These are phyloP conservation scores for Drosophila robusta DNA, from an alignment of 2,888 invertebrate genomes.

Conservation along the genomic window DNA sequence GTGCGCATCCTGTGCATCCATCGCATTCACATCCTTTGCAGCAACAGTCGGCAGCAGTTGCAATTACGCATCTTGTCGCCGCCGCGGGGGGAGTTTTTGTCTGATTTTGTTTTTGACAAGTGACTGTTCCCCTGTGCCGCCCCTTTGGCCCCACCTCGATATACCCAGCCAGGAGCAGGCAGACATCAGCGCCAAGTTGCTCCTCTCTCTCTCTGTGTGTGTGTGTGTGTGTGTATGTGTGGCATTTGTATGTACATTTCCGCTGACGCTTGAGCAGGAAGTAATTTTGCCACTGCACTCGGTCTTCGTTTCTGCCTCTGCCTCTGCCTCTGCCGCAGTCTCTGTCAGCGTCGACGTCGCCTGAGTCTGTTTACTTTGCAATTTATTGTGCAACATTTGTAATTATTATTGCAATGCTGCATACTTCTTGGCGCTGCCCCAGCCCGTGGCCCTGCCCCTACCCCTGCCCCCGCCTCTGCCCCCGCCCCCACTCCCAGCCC, in stretches of 20 bases:
- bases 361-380: constrained; percentile 79
- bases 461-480: background rate
- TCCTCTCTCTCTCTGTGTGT: constrained; percentile 16
- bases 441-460: too few relatives aligned
- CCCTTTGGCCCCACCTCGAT: constrained; percentile 7
- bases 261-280: constrained; percentile 77
- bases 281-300: constrained; percentile 77
- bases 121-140: constrained; percentile 50
- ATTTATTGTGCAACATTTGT: constrained; percentile 82
- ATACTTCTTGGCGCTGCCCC: constrained; percentile 42
- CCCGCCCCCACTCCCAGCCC: too few relatives aligned
- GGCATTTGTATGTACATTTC: constrained; percentile 77
- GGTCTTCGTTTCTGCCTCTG: constrained; percentile 27
- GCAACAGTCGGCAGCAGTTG: constrained; percentile 60
- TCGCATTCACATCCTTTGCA: constrained; percentile 35
- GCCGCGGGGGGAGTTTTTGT: constrained; percentile 65
- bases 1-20: constrained; percentile 66
- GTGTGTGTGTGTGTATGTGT: constrained; percentile 42
- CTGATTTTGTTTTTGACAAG: constrained; percentile 82
- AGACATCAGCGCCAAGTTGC: constrained; percentile 24
- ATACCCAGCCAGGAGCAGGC: constrained; percentile 10
- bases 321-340: constrained; percentile 5
- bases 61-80: constrained; percentile 81
- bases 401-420: constrained; percentile 80
- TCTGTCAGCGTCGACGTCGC: constrained; percentile 23